phyloP scores from a whole-genome alignment of 1,140 invertebrate species.

The Oncopodura yosiiana region DNA sequence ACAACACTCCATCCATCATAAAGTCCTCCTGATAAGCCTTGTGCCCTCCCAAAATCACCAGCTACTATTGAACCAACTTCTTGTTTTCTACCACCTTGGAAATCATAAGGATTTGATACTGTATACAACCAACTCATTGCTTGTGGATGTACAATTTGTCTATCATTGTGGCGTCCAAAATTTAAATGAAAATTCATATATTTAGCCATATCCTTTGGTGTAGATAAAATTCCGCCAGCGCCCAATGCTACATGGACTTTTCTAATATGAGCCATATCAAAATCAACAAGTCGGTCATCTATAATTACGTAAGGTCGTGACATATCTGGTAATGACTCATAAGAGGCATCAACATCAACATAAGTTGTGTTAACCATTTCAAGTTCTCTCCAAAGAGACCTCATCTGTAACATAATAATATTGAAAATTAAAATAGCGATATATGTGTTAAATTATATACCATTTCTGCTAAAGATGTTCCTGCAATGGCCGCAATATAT shows the following conservation, averaged over 20 bases:
- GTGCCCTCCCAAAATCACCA: neutral
- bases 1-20: neutral
- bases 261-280: neutral
- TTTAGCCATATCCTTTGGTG: neutral
- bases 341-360: constrained; percentile 4
- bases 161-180: neutral
- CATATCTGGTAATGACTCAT: neutral
- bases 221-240: constrained; percentile 4
- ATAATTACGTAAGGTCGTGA: constrained; percentile 2
- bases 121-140: constrained; percentile 14
- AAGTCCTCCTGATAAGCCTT: neutral
- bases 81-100: neutral
- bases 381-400: neutral
- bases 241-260: neutral
- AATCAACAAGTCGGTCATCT: neutral
- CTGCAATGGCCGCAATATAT: constrained; percentile 10
- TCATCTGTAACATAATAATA: neutral
- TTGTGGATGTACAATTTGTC: constrained; percentile 6
- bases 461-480: neutral
- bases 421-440: neutral
- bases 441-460: too few species aligned
- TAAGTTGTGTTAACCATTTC: constrained; percentile 7
- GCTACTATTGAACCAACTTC: neutral
- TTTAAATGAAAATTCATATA: constrained; percentile 15
- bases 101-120: neutral